Evolutionary conservation across 92 coral and sea anemone genomes (phyloP).

Genomic region (Montipora capitata): DNA sequence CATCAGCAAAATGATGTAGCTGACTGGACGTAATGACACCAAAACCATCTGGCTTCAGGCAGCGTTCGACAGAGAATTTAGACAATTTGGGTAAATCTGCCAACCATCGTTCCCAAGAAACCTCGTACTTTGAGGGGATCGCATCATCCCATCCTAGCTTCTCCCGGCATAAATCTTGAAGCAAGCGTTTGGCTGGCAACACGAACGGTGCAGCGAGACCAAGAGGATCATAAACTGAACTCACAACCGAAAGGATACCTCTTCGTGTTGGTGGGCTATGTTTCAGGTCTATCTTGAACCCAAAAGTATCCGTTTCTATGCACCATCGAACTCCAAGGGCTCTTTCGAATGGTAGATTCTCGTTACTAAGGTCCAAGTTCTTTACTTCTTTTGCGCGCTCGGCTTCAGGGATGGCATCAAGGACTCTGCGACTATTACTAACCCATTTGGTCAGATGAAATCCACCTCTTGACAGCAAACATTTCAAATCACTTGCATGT

Average conservation of each 20-base stretch:
- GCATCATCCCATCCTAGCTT: slow-evolving; percentile 44
- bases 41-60: background rate
- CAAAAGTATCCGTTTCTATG: slow-evolving; percentile 24
- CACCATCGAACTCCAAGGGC: slow-evolving; percentile 41
- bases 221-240: background rate
- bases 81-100: slow-evolving; percentile 9
- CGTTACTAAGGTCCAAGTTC: slow-evolving; percentile 14
- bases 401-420: background rate
- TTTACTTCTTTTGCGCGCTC: slow-evolving; percentile 5
- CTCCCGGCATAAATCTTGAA: slow-evolving; percentile 18
- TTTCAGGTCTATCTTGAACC: slow-evolving; percentile 8
- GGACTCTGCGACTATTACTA: slow-evolving; percentile 22
- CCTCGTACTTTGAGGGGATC: background rate
- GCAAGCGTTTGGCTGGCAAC: slow-evolving; percentile 22
- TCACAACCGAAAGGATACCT: background rate
- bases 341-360: slow-evolving; percentile 19
- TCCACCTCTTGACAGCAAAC: slow-evolving; percentile 2
- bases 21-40: background rate
- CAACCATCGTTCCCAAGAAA: slow-evolving; percentile 24
- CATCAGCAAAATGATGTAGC: slow-evolving; percentile 31
- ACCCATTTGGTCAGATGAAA: slow-evolving; percentile 22
- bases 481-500: background rate
- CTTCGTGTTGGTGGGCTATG: slow-evolving; percentile 4
- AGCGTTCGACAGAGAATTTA: slow-evolving; percentile 2
- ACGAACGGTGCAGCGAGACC: slow-evolving; percentile 24